These are phyloP conservation scores for Apodemia hepburni DNA, from an alignment of 2,888 invertebrate species.

Conservation along the genomic window DNA sequence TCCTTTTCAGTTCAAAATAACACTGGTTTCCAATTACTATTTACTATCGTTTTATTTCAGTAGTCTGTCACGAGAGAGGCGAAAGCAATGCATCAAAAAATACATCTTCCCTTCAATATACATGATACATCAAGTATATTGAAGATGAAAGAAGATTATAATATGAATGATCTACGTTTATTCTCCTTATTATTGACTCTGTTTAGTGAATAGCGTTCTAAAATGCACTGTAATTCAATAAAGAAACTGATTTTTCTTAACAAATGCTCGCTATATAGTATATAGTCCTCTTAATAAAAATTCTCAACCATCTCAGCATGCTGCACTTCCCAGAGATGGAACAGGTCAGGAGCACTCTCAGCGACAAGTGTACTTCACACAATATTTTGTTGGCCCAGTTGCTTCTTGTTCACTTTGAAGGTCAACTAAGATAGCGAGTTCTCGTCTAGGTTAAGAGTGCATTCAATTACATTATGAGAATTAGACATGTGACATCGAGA, in stretches of 20 bases:
- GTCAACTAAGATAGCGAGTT: constrained; percentile 28
- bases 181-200: too few species aligned
- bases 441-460: constrained; percentile 10
- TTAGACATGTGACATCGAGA: constrained; percentile 4
- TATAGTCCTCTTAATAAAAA: constrained; percentile 22
- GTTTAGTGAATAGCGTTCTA: too few species aligned
- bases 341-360: constrained; percentile 30
- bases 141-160: too few species aligned
- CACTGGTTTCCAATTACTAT: too few species aligned
- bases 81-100: too few species aligned
- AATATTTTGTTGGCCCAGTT: constrained; percentile 32
- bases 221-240: neutral
- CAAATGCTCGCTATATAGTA: neutral
- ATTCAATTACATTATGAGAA: constrained; percentile 11
- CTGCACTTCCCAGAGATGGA: constrained; percentile 26
- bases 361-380: constrained; percentile 29
- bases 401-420: constrained; percentile 28
- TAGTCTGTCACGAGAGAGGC: too few species aligned
- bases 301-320: constrained; percentile 22
- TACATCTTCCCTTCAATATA: too few species aligned
- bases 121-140: too few species aligned
- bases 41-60: too few species aligned
- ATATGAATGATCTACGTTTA: too few species aligned
- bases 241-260: neutral
- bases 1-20: too few species aligned